Base-by-base conservation (phyloP, 2,113 vertebrate genomes). In the Lampris megalopsis region DNA sequence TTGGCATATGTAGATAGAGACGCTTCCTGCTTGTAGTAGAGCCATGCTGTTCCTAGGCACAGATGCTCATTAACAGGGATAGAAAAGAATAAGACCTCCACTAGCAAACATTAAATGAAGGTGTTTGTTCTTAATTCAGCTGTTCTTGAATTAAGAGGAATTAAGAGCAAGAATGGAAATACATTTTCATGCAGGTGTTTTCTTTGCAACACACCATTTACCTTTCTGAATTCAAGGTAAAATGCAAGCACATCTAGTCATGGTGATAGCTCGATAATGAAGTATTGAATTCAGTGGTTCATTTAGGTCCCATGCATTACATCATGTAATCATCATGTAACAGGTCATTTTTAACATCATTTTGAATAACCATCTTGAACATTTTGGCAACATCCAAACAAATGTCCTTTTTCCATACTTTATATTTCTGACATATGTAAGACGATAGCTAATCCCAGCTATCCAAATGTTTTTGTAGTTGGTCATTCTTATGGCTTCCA, bases 11-110 rank as follows among this genome's bases (percentile, higher is more conserved):
- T 24, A 24, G 63, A 52, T 79, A 80, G 85, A 47, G 5, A 10
- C 42, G 59, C 73, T 80, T 71, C 40, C 77, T 86, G 82, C 73
- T 70, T 73, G 63, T 74, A 73, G 84, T 76, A 48, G 40, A 64
- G 71, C 86, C 81, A 24, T 68, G 81, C 77, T 87, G 80, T 87
- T 87, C 63, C 59, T 53, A 76, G 67, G 69, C 77, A 79, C 73
- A 79, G 72, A 71, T 64, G 76, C 60, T 73, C 57, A 70, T 65
- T 83, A 66, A 80, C 73, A 83, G 64, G 63, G 38, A 86, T 59
- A 52, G 74, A 24, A 73, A 76, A 45, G 1, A 45, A 85, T 80
- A 75, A 75, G 68, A 81, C 54, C 57, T 67, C 24, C 38, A 56
- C 37, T 67, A 83, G 83, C 81, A 73, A 71, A 75, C 53, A 71